A percentile compares a stretch with the other conserved stretches of the same genome.
Conservation (phyloP, 1,140 invertebrate genomes). For the Eupeodes corollae region DNA sequence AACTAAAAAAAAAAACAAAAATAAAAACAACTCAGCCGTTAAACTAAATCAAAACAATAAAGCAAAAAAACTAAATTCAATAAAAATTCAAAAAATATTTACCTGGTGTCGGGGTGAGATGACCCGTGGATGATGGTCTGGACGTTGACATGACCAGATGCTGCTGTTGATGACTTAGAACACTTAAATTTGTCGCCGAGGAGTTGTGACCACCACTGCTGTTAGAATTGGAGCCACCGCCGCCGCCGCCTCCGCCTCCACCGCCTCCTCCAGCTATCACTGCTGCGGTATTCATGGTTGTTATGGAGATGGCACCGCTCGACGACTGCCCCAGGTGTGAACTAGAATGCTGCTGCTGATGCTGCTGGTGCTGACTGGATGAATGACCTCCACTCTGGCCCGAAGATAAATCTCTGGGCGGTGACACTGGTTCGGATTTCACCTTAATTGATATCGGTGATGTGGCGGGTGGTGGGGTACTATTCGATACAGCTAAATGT, state of each 20-base stretch:
- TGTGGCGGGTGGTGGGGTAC: conserved; percentile 69
- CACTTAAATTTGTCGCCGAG: conserved; percentile 36
- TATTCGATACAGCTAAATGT: conserved; percentile 67
- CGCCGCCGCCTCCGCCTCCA: conserved; percentile 26
- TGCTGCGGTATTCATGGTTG: conserved; percentile 15
- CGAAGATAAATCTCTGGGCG: conserved; percentile 52
- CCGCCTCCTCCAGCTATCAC: conserved; percentile 14
- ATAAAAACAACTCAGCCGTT: neutral
- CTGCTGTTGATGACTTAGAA: conserved; percentile 36
- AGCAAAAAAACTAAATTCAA: conserved; percentile 2
- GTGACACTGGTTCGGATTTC: conserved; percentile 89
- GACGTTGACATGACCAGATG: conserved; percentile 40
- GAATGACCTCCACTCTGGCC: conserved; percentile 24
- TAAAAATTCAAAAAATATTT: conserved; percentile 1
- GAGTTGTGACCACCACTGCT: conserved; percentile 37
- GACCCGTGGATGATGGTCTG: conserved; percentile 43
- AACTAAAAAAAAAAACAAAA: neutral
- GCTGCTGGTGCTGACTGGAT: conserved; percentile 32
- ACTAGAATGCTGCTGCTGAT: conserved; percentile 13
- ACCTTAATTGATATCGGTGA: conserved; percentile 80
- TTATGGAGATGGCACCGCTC: conserved; percentile 24
- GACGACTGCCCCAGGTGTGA: conserved; percentile 19
- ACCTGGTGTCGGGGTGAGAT: conserved; percentile 50
- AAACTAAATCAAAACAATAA: neutral
- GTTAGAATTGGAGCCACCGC: conserved; percentile 30